Percentiles rank a stretch among this genome's conserved stretches.
Evolutionary conservation across 2,888 invertebrate genomes (phyloP).

Genomic region (Eudemis profundana): DNA sequence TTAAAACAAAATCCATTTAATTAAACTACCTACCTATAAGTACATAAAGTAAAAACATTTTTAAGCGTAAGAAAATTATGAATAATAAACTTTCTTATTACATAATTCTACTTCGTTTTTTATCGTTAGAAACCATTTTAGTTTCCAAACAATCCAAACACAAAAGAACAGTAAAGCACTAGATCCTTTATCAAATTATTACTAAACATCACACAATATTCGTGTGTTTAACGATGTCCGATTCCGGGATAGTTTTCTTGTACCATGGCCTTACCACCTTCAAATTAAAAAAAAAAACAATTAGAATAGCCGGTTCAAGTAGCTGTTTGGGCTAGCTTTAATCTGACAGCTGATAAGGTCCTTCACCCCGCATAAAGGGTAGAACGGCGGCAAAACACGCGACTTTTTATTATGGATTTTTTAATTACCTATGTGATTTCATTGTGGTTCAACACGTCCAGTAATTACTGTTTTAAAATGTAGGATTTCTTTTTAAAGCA

Average conservation of each 20-base stretch:
- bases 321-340: slow-evolving; percentile 29
- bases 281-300: slow-evolving; percentile 21
- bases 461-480: slow-evolving; percentile 11
- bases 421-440: slow-evolving; percentile 33
- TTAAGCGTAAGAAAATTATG: too few relatives aligned
- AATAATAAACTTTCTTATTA: slow-evolving; percentile 16
- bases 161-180: too few relatives aligned
- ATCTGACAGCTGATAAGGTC: slow-evolving; percentile 40
- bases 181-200: too few relatives aligned
- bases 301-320: slow-evolving; percentile 23
- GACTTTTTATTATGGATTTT: slow-evolving; percentile 29
- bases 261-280: neutral
- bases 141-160: too few relatives aligned
- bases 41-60: too few relatives aligned
- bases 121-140: too few relatives aligned
- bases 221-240: too few relatives aligned
- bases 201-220: too few relatives aligned
- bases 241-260: neutral
- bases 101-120: neutral
- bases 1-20: too few relatives aligned
- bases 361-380: slow-evolving; percentile 37
- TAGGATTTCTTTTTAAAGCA: neutral
- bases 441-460: slow-evolving; percentile 14
- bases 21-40: too few relatives aligned
- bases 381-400: slow-evolving; percentile 39